Conservation (phyloP, 2,113 vertebrate genomes). For the Chloroceryle aenea region DNA sequence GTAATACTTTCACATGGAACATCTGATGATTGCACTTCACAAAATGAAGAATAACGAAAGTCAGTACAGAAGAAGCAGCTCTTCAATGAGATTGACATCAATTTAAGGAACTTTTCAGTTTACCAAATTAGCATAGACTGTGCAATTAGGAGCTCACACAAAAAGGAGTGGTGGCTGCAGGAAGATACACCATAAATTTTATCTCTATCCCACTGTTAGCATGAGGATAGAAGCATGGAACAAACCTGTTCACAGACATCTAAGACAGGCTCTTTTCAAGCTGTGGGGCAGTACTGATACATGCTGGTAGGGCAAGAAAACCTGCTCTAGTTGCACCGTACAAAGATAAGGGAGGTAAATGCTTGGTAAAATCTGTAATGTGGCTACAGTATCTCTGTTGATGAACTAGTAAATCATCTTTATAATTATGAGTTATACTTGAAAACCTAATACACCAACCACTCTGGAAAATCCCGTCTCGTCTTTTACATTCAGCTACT, state of each 20-base stretch:
- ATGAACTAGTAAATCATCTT: not conserved
- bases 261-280: not conserved
- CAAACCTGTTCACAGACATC: not conserved
- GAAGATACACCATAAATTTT: not conserved
- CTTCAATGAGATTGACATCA: not conserved
- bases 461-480: constrained; percentile 52
- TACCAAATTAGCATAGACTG: not conserved
- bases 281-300: too few relatives aligned
- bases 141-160: rapidly evolving
- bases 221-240: not conserved
- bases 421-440: not conserved
- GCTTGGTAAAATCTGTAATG: rapidly evolving
- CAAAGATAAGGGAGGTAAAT: not conserved
- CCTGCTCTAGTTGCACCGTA: not conserved
- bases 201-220: not conserved
- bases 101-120: not conserved
- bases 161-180: not conserved
- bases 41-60: not conserved
- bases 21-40: not conserved
- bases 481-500: constrained; percentile 25
- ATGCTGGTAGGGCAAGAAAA: not conserved
- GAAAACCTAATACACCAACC: not conserved
- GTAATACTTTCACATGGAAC: not conserved
- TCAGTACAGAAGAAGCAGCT: not conserved
- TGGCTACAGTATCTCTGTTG: not conserved